These are phyloP conservation scores for Astreopora myriophthalma DNA, from an alignment of 64 coral and sea anemone genomes.

Conservation along the genomic window DNA sequence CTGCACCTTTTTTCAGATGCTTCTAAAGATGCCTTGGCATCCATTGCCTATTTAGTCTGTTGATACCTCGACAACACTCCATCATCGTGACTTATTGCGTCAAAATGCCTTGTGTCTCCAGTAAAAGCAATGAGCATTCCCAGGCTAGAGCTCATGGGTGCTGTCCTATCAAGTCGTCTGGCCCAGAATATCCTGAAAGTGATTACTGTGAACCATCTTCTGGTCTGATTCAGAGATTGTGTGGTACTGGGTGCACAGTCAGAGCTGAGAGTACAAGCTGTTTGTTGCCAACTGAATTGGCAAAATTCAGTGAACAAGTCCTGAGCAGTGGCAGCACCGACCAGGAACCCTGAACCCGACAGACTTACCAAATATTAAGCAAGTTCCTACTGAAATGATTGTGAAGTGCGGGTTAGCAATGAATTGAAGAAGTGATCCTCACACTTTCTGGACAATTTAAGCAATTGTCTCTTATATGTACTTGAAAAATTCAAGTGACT, in stretches of 20 bases:
- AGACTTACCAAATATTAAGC: slow-evolving; percentile 23
- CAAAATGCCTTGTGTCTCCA: slow-evolving; percentile 48
- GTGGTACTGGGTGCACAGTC: slow-evolving; percentile 32
- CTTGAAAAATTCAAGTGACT: too few relatives aligned
- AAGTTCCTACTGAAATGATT: too few relatives aligned
- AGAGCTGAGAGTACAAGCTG: slow-evolving; percentile 28
- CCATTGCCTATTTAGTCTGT: slow-evolving; percentile 51
- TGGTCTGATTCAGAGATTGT: slow-evolving; percentile 54
- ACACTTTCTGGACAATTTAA: too few relatives aligned
- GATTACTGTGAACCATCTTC: slow-evolving; percentile 18
- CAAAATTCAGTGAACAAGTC: slow-evolving; percentile 11
- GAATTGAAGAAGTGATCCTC: too few relatives aligned
- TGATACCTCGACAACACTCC: neutral
- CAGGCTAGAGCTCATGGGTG: slow-evolving; percentile 61
- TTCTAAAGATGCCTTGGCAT: slow-evolving; percentile 51
- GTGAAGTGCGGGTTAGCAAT: too few relatives aligned
- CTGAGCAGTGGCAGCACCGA: slow-evolving; percentile 22
- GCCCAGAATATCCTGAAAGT: slow-evolving; percentile 11
- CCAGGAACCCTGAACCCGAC: neutral
- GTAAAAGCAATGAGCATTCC: slow-evolving; percentile 45
- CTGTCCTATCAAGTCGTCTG: slow-evolving; percentile 13
- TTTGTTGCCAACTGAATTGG: slow-evolving; percentile 55
- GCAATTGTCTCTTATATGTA: too few relatives aligned
- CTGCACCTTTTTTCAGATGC: slow-evolving; percentile 57
- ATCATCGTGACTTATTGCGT: slow-evolving; percentile 18